phyloP scores from a whole-genome alignment of 2,113 vertebrate species.

The Oreocharis arfaki region DNA sequence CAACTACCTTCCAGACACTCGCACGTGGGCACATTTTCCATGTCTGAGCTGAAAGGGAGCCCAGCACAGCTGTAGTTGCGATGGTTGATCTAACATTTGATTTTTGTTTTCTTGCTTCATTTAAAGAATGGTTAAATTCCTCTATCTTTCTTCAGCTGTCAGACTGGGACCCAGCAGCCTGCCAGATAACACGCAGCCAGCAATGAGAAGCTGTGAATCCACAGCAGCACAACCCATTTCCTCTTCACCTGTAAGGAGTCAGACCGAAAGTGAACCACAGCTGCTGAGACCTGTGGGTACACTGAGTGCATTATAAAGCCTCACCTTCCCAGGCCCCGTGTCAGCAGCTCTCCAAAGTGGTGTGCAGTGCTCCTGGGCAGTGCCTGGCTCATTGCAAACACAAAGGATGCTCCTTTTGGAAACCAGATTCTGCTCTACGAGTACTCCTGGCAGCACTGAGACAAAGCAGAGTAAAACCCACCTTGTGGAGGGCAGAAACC shows the following conservation, averaged over 20 bases:
- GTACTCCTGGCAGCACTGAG: background rate
- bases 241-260: background rate
- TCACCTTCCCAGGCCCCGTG: background rate
- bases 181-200: slow-evolving; percentile 10
- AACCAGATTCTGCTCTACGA: background rate
- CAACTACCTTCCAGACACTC: background rate
- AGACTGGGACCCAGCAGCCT: slow-evolving; percentile 56
- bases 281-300: background rate
- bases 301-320: accelerated
- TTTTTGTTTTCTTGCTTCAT: background rate
- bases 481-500: background rate
- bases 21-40: accelerated
- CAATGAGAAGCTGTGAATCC: background rate
- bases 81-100: background rate
- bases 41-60: background rate
- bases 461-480: background rate
- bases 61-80: background rate
- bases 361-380: background rate
- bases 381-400: background rate
- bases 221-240: background rate
- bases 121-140: background rate
- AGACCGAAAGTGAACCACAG: background rate
- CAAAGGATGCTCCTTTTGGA: background rate
- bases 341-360: background rate
- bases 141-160: slow-evolving; percentile 24